Evolutionary conservation across 2,888 invertebrate species (phyloP), one percentile per base, ranked within the genome.

Genomic region (Drosophila tripunctata): DNA sequence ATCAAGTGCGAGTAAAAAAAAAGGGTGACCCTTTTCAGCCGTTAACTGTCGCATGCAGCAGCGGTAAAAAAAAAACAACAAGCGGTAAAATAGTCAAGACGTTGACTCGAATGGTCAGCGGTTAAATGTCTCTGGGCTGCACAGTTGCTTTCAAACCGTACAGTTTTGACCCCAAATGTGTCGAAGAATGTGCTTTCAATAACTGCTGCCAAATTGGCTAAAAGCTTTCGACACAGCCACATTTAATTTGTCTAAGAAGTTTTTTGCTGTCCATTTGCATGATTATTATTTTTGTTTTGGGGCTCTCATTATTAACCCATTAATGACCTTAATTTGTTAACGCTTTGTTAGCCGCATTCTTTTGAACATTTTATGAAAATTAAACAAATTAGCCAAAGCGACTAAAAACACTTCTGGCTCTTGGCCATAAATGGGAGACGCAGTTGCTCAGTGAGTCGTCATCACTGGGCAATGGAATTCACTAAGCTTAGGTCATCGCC

Each of bases 221-320:
- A 74, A 68, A 40, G 30, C 24, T 47, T 52, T n/a, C 1, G 8
- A 19, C 15, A 21, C 31, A 41, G n/a, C n/a, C n/a, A 30, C 30
- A 48, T 61, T 72, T 51, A 70, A 70, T 72, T 73, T 48, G 64
- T 15, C 52, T 22, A 27, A 62, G 70, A 74, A 75, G 40, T 40
- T 44, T 35, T 44, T 12, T 14, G 33, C 56, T 21, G 33, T 43
- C 27, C 6, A 17, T 14, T 31, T 48, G 1, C 22, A 24, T 10
- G 48, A 19, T 38, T 5, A 36, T 8, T 19, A 19, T 38, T 5
- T 31, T 8, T 19, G 24, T 33, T 47, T 47, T 12, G 14, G 22
- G 50, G n/a, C n/a, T n/a, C 75, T 72, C 72, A 73, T 75, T 80
- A 86, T 86, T 81, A 83, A 77, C 69, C 75, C 87, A 86, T 82